These are phyloP conservation scores for Catagonus wagneri DNA, from an alignment of 2,113 vertebrate species.

Conservation along the genomic window DNA sequence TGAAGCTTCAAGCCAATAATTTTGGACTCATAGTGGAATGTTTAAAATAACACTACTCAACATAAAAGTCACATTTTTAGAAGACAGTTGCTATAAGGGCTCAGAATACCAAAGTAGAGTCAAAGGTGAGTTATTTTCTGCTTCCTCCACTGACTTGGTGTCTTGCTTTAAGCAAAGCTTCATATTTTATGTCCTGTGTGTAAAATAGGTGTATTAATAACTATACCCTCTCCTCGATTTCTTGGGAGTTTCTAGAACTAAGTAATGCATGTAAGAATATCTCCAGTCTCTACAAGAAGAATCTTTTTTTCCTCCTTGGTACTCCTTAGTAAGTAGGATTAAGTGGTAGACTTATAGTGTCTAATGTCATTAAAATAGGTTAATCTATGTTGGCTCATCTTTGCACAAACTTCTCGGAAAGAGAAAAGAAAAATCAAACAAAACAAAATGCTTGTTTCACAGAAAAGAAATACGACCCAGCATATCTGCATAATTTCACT, in stretches of 20 bases:
- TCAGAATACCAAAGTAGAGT: not conserved
- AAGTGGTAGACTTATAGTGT: not conserved
- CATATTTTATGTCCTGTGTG: not conserved
- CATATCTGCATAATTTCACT: not conserved
- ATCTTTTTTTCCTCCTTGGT: not conserved
- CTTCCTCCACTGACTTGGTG: not conserved
- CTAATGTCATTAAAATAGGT: not conserved
- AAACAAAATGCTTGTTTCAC: not conserved
- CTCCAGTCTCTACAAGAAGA: not conserved
- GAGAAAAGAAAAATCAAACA: not conserved
- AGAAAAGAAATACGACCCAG: not conserved
- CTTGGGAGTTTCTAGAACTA: not conserved
- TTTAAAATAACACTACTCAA: constrained; percentile 39
- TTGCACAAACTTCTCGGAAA: not conserved
- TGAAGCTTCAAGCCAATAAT: not conserved
- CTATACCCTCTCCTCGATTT: not conserved
- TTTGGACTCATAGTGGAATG: not conserved
- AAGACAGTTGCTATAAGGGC: not conserved
- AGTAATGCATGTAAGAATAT: not conserved
- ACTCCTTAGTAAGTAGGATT: not conserved
- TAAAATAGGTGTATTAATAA: not conserved
- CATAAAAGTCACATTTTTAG: not conserved
- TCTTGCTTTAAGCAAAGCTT: not conserved
- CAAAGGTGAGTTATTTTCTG: not conserved
- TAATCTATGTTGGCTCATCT: not conserved